Percentiles rank a stretch among this genome's conserved stretches.
Evolutionary conservation across 2,888 invertebrate species (phyloP).

Genomic region (Amphimallon solstitiale): DNA sequence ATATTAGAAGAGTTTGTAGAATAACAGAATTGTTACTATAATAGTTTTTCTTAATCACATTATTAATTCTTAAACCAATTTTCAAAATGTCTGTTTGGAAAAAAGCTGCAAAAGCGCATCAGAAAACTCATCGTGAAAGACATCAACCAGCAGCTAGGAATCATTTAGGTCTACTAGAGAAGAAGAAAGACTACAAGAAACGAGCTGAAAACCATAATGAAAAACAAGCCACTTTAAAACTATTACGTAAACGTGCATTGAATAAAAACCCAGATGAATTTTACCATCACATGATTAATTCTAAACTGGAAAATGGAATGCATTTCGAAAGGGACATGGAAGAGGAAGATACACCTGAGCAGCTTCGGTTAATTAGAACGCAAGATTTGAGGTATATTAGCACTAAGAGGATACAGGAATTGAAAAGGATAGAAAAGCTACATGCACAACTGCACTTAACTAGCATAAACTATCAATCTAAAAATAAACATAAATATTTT

Average conservation of each 20-base stretch:
- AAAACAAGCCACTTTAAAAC: slow-evolving; percentile 84
- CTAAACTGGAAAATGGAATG: slow-evolving; percentile 71
- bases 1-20: not conserved
- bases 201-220: slow-evolving; percentile 83
- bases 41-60: no score
- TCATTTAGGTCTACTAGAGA: slow-evolving; percentile 85
- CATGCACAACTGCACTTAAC: slow-evolving; percentile 85
- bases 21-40: no score
- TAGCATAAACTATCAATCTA: slow-evolving; percentile 73
- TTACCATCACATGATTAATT: slow-evolving; percentile 96
- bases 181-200: slow-evolving; percentile 87
- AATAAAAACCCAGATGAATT: slow-evolving; percentile 99
- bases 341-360: slow-evolving; percentile 82
- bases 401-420: slow-evolving; percentile 86
- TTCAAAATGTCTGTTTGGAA: slow-evolving; percentile 86
- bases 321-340: slow-evolving; percentile 76
- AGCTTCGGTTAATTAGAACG: slow-evolving; percentile 87
- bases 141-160: slow-evolving; percentile 83
- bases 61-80: not conserved
- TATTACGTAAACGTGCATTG: slow-evolving; percentile 83
- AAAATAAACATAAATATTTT: slow-evolving; percentile 85
- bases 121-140: slow-evolving; percentile 85
- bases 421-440: slow-evolving; percentile 78
- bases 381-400: slow-evolving; percentile 85
- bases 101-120: slow-evolving; percentile 86